phyloP scores from a whole-genome alignment of 2,888 invertebrate species.

The Alviniconcha strummeri region DNA sequence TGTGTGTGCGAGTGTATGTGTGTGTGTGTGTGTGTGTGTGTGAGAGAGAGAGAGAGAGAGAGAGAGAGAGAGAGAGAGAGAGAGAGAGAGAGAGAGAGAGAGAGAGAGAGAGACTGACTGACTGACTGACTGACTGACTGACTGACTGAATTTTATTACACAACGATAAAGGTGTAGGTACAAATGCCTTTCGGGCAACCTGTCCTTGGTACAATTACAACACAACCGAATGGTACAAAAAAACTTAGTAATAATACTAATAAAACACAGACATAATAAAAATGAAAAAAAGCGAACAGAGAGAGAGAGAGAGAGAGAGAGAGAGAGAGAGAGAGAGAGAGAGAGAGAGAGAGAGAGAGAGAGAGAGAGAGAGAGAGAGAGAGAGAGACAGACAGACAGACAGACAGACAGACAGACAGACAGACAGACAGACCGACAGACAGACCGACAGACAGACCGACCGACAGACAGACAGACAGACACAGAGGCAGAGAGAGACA shows the following conservation, averaged over 20 bases:
- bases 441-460: not conserved
- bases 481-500: not conserved
- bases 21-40: too few relatives aligned
- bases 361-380: not conserved
- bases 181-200: too few relatives aligned
- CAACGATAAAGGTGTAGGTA: too few relatives aligned
- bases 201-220: too few relatives aligned
- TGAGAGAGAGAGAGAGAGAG: constrained; percentile 10
- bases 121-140: too few relatives aligned
- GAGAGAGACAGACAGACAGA: not conserved
- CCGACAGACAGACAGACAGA: not conserved
- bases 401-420: not conserved
- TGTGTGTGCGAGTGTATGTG: too few relatives aligned
- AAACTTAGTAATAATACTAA: too few relatives aligned
- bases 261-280: not conserved
- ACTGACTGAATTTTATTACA: too few relatives aligned
- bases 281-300: too few relatives aligned
- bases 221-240: too few relatives aligned
- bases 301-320: not conserved
- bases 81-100: constrained; percentile 21
- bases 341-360: constrained; percentile 16
- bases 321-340: not conserved
- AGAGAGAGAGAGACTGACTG: constrained; percentile 17
- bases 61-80: constrained; percentile 20
- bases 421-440: not conserved